A percentile compares a stretch with the other conserved stretches of the same genome.
These are phyloP conservation scores for Leucopternis melanops DNA, from an alignment of 2,113 vertebrate species.

Conservation along the genomic window DNA sequence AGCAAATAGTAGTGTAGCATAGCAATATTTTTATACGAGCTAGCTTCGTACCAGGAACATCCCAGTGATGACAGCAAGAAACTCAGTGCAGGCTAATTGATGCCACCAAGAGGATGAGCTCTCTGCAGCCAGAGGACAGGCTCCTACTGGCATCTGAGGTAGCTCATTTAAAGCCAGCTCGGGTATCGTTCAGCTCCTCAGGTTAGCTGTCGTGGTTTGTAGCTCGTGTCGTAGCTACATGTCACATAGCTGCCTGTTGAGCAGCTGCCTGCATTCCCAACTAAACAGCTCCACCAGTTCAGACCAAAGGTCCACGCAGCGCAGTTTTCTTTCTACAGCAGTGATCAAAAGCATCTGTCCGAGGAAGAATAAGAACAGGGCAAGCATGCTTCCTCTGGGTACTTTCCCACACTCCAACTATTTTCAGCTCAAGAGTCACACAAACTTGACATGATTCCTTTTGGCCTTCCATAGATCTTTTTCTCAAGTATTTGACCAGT, in stretches of 20 bases:
- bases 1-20: background rate
- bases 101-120: background rate
- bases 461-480: background rate
- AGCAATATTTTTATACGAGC: background rate
- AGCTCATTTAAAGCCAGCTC: background rate
- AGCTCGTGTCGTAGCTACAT: too few relatives aligned
- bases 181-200: background rate
- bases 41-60: background rate
- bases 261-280: background rate
- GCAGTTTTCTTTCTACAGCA: background rate
- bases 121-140: background rate
- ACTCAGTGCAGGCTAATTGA: background rate
- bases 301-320: background rate
- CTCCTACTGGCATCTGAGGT: background rate
- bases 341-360: slow-evolving; percentile 1
- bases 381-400: background rate
- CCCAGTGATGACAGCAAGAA: slow-evolving; percentile 10
- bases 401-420: background rate
- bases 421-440: background rate
- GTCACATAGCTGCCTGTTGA: background rate
- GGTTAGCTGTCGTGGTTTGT: background rate
- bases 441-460: background rate
- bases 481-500: background rate
- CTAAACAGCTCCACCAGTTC: background rate
- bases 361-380: background rate